Evolutionary conservation across 1,140 invertebrate species (phyloP).

Genomic region (Patella vulgata): DNA sequence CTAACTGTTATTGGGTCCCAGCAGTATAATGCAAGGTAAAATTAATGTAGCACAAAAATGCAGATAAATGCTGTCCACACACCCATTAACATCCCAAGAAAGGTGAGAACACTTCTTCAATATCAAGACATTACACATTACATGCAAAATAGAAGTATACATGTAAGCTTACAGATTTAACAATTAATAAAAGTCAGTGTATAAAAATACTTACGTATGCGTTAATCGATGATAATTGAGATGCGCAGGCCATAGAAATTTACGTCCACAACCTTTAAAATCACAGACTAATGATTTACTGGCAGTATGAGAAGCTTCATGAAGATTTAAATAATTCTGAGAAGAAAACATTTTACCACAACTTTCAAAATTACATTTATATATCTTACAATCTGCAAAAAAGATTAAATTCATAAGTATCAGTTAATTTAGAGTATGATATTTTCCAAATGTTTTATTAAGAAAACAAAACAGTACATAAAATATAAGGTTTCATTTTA

Average conservation of each 20-base stretch:
- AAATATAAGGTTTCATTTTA: neutral
- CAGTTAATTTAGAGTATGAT: too few relatives aligned
- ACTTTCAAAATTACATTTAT: constrained; percentile 29
- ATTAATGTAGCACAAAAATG: too few relatives aligned
- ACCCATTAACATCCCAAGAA: too few relatives aligned
- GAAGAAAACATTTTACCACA: constrained; percentile 37
- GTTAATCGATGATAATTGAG: constrained; percentile 57
- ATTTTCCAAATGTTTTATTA: neutral
- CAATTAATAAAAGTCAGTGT: too few relatives aligned
- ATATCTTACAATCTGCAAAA: constrained; percentile 21
- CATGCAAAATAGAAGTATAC: too few relatives aligned
- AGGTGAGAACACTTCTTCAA: too few relatives aligned
- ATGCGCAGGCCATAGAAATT: constrained; percentile 53
- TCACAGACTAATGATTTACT: constrained; percentile 38
- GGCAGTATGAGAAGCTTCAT: constrained; percentile 18
- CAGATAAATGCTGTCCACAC: too few relatives aligned
- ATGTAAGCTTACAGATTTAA: too few relatives aligned
- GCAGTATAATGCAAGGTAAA: too few relatives aligned
- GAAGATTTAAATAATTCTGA: constrained; percentile 16
- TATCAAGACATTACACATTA: too few relatives aligned
- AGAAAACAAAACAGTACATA: neutral
- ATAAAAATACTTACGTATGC: constrained; percentile 45
- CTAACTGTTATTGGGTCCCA: too few relatives aligned
- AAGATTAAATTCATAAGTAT: too few relatives aligned
- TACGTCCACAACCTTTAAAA: constrained; percentile 43